These are phyloP conservation scores for Leptogaster cylindrica DNA, from an alignment of 2,888 invertebrate genomes.

Conservation along the genomic window DNA sequence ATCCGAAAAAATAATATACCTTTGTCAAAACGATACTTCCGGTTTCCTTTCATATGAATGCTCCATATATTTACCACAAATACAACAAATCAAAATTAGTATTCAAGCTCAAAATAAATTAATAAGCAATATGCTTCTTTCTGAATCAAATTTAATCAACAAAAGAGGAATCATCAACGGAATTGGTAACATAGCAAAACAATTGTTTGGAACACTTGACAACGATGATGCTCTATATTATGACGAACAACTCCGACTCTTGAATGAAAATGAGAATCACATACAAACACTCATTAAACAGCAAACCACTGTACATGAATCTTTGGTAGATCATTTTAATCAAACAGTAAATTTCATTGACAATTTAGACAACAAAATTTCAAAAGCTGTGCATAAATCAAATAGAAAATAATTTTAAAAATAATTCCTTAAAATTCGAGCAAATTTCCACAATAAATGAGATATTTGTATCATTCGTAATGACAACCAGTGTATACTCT, in stretches of 20 bases:
- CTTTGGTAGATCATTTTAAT: not conserved
- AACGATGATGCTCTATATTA: slow-evolving; percentile 10
- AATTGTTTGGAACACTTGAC: slow-evolving; percentile 12
- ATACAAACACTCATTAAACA: not conserved
- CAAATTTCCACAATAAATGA: too few species aligned
- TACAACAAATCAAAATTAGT: not conserved
- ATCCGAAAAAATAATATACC: not conserved
- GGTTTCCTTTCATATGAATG: too few species aligned
- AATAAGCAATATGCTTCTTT: not conserved
- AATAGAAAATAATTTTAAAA: too few species aligned
- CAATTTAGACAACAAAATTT: not conserved
- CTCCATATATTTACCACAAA: too few species aligned
- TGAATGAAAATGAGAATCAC: slow-evolving; percentile 9
- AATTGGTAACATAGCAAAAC: not conserved
- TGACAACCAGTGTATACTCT: too few species aligned
- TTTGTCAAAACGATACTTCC: too few species aligned
- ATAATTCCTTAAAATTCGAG: too few species aligned
- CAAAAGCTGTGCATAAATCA: too few species aligned
- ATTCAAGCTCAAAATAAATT: not conserved
- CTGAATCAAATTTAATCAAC: not conserved
- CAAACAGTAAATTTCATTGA: not conserved
- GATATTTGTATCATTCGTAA: too few species aligned
- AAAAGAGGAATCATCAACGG: not conserved
- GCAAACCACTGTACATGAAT: slow-evolving; percentile 1
- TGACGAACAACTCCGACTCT: not conserved